Percentiles rank a stretch among this genome's conserved stretches.
These are phyloP conservation scores for Cylas formicarius DNA, from an alignment of 1,140 invertebrate species.

Conservation along the genomic window DNA sequence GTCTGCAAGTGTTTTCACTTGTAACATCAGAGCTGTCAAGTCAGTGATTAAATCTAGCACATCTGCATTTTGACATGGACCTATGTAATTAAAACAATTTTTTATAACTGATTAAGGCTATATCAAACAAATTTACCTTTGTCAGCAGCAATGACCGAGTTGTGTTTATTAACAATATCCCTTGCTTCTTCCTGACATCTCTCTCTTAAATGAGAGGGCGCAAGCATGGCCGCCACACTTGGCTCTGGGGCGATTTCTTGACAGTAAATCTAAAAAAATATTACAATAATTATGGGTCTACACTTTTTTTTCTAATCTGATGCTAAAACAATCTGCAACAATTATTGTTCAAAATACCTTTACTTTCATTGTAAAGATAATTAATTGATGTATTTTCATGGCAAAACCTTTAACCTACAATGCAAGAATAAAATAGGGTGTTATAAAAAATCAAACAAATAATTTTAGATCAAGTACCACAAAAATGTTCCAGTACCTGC, in stretches of 20 bases:
- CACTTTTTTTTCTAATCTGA: no score
- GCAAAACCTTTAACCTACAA: no score
- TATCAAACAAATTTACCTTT: slow-evolving; percentile 34
- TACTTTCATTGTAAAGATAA: no score
- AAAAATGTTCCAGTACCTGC: slow-evolving; percentile 46
- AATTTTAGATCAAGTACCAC: not conserved
- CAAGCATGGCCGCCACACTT: slow-evolving; percentile 78
- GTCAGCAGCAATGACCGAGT: slow-evolving; percentile 50
- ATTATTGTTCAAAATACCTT: no score
- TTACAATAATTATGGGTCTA: not conserved
- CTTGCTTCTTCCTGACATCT: slow-evolving; percentile 78
- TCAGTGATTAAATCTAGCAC: slow-evolving; percentile 77
- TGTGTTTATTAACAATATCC: slow-evolving; percentile 72
- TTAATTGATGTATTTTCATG: no score
- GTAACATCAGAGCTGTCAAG: slow-evolving; percentile 84
- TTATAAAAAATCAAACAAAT: not conserved
- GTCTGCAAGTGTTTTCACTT: slow-evolving; percentile 87
- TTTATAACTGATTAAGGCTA: no score
- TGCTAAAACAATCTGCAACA: no score
- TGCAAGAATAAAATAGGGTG: no score
- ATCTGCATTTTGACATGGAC: slow-evolving; percentile 45
- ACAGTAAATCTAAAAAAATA: slow-evolving; percentile 50
- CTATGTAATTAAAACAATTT: slow-evolving; percentile 9
- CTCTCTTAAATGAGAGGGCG: slow-evolving; percentile 79
- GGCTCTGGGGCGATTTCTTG: slow-evolving; percentile 83